Evolutionary conservation across 2,888 invertebrate species (phyloP).

Genomic region (Cheilosia grossa): DNA sequence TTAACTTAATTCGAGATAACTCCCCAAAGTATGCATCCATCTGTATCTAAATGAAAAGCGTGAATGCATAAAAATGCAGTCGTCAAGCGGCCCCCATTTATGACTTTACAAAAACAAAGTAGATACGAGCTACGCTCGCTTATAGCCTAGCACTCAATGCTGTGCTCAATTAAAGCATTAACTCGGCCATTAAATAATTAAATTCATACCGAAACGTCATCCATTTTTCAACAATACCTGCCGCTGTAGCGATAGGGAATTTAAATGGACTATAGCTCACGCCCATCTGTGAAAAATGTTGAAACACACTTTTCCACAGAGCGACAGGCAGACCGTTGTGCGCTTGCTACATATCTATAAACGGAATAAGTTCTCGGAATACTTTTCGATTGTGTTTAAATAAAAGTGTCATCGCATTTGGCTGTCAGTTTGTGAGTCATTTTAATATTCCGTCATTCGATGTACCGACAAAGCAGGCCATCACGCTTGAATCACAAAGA

Average conservation of each 20-base stretch:
- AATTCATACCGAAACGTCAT: conserved; percentile 36
- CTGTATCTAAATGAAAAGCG: conserved; percentile 30
- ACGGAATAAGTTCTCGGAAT: conserved; percentile 15
- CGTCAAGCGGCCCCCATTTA: neutral
- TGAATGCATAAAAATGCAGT: conserved; percentile 44
- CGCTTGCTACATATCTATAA: conserved; percentile 5
- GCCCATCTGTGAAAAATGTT: conserved; percentile 5
- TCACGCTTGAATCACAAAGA: conserved; percentile 16
- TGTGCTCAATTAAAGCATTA: conserved; percentile 52
- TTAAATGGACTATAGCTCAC: conserved; percentile 11
- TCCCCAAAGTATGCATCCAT: conserved; percentile 1
- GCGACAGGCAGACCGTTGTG: neutral
- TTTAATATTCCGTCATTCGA: conserved; percentile 10
- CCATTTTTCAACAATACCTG: conserved; percentile 30
- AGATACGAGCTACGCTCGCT: neutral
- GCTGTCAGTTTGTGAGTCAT: conserved; percentile 26
- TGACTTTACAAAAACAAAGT: conserved; percentile 5
- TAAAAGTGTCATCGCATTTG: conserved; percentile 19
- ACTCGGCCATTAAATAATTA: conserved; percentile 51
- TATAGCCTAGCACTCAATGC: conserved; percentile 19
- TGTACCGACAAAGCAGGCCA: conserved; percentile 1
- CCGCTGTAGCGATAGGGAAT: neutral
- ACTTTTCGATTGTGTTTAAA: conserved; percentile 32
- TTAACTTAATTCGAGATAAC: conserved; percentile 10
- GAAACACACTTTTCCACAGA: conserved; percentile 19